Base-by-base conservation (phyloP, 1,140 invertebrate genomes). In the Pseudobourletiella spinata region DNA sequence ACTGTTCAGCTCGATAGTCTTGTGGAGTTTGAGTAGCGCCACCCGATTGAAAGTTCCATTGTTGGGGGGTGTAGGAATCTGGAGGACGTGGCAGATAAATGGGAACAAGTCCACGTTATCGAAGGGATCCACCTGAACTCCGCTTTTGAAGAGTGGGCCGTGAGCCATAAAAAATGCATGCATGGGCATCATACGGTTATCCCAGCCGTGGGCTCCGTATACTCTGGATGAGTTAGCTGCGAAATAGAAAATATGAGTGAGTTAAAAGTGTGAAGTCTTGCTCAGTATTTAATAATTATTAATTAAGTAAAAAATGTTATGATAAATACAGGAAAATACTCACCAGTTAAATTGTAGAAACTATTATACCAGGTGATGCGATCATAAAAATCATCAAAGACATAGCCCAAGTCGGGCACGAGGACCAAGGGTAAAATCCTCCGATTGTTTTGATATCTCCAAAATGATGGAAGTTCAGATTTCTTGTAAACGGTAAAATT, bases 131-230 rank as follows among this genome's bases (percentile, higher is more conserved):
- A 58, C 43, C 51, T 61, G 54, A 2, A 26, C 28, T 28, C 65
- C 59, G 2, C 73, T 66, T 66, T 78, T 76, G 72, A 88, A 83
- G 28, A 78, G 75, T 44, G 85, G 85, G 6, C 86, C 86, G 57
- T 76, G 74, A 0, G 84, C 85, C 58, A 87, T 78, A 67, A 87
- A 87, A 63, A 84, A 81, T 26, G 85, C 81, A 70, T 81, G 79
- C 85, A 87, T 87, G 16, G 76, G 74, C 30, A 65, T 56, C 1
- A 74, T 70, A 16, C 72, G 72, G 65, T 84, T 84, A 63, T 83
- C 79, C 67, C 86, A 87, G 1, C 86, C 86, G 71, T 87, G 85
- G n/a, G 80, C 70, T 1, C 85, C 85, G 72, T 81, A 83, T 70
- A 76, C 72, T n/a, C 75, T 74, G 30, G 73, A 62, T 65, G 74